A percentile compares a stretch with the other conserved stretches of the same genome.
Conservation (phyloP, 2,113 vertebrate genomes). For the Tricholaema leucomelas region DNA sequence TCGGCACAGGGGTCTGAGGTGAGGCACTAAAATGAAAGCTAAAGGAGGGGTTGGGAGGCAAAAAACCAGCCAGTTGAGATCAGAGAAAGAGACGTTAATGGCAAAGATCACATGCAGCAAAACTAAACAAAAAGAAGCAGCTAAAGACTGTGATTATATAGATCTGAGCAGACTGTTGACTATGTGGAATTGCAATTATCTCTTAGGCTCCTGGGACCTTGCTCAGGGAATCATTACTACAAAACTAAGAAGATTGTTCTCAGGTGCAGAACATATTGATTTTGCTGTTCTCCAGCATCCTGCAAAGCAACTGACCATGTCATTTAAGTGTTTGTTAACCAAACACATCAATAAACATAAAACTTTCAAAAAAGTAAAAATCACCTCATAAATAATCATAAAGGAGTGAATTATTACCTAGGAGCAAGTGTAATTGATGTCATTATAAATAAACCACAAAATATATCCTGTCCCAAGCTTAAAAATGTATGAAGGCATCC, state of each 20-base stretch:
- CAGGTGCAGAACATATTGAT: conserved; percentile 59
- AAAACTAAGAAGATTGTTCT: conserved; percentile 62
- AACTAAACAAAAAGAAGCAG: conserved; percentile 62
- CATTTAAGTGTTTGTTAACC: conserved; percentile 62
- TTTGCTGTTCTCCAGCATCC: conserved; percentile 61
- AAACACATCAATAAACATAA: conserved; percentile 68
- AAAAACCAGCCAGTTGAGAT: not conserved
- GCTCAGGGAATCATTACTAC: conserved; percentile 53
- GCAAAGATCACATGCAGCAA: conserved; percentile 36
- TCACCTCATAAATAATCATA: conserved; percentile 69
- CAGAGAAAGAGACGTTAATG: conserved; percentile 31
- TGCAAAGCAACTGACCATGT: conserved; percentile 60
- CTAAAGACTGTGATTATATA: conserved; percentile 59
- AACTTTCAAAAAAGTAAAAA: conserved; percentile 69
- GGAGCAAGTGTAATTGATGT: conserved; percentile 62
- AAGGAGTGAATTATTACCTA: conserved; percentile 62
- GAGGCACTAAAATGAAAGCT: conserved; percentile 4
- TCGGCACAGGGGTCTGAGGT: accelerated
- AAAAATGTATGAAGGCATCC: conserved; percentile 64
- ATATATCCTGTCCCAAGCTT: conserved; percentile 56
- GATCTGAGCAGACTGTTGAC: conserved; percentile 52
- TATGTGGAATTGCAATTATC: conserved; percentile 54
- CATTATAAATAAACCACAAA: conserved; percentile 66
- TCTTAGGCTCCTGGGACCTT: conserved; percentile 11
- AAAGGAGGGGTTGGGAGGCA: not conserved